Evolutionary conservation across 2,113 vertebrate genomes (phyloP).

Genomic region (Suncus etruscus): DNA sequence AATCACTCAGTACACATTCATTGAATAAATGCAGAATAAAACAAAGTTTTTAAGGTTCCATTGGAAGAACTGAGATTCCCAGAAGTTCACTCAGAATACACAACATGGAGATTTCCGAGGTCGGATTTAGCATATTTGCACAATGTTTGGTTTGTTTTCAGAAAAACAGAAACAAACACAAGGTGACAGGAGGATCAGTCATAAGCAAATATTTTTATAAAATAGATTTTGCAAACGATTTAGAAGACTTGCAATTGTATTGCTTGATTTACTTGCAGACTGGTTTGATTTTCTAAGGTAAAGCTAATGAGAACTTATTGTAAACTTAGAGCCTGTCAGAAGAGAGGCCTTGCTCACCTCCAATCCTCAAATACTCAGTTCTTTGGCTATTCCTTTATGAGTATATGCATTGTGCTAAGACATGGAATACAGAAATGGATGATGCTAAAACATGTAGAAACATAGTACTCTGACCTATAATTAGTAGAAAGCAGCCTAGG

Average conservation of each 20-base stretch:
- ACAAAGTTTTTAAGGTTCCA: constrained; percentile 52
- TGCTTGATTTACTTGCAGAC: not conserved
- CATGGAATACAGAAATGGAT: not conserved
- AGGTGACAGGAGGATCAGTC: not conserved
- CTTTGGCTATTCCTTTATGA: not conserved
- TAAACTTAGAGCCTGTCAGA: not conserved
- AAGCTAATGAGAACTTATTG: not conserved
- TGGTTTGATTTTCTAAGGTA: constrained; percentile 10
- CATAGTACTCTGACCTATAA: not conserved
- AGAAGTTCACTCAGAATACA: constrained; percentile 2
- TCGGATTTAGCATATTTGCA: not conserved
- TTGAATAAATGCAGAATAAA: constrained; percentile 56
- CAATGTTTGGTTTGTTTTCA: not conserved
- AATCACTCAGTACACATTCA: not conserved
- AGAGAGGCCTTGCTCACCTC: not conserved
- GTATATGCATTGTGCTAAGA: not conserved
- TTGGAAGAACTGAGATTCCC: not conserved
- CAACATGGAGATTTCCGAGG: not conserved
- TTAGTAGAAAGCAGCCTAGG: not conserved
- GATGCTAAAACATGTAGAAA: not conserved
- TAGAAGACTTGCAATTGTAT: not conserved
- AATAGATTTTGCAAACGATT: constrained; percentile 25
- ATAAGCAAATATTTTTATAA: not conserved
- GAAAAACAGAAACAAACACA: not conserved
- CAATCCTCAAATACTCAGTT: not conserved